Base-by-base conservation (phyloP, 35 echinoderm and acorn worm genomes). In the Ptychodera flava region DNA sequence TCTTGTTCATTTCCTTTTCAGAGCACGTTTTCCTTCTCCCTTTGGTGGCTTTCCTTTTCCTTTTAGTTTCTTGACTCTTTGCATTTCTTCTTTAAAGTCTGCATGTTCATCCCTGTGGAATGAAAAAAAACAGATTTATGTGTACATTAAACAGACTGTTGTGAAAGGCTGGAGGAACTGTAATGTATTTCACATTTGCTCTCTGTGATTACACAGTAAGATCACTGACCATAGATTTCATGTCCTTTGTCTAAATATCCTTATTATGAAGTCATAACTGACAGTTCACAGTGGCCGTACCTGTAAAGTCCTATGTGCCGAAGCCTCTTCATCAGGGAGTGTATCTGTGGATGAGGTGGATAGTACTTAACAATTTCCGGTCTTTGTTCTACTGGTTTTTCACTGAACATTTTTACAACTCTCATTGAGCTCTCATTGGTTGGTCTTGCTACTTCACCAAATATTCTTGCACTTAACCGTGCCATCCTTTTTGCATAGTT, bases 11-110 rank as follows among this genome's bases (percentile, higher is more conserved):
- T 97, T 98, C 36, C 92, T 84, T 36, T 98, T 98, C 92, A 93
- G 89, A 34, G 95, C 95, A 33, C 95, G 91, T 85, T 94, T 98
- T 35, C 95, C 95, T 85, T 98, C 92, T 94, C 95, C 95, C 78
- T 98, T 98, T 88, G 92, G 91, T 35, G 95, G 95, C 27, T 89
- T 88, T 75, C 89, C 95, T 83, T 98, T 98, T 15, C 95, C 95
- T 85, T 92, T 94, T 29, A 94, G 35, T 45, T 45, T 91, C 38
- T 78, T 78, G 27, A 98, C 90, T 88, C 95, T 86, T 38, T 90
- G 92, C 95, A 98, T 98, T 85, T 98, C 95, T 16, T 94, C 92
- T 78, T 80, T 87, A 85, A 98, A 98, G 78, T 98, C 95, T 82
- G 93, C 95, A 94, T 98, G 95, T 82, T 98, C 95, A 89, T 98